Evolutionary conservation across 2,888 invertebrate genomes (phyloP).

Genomic region (Zygothrica quintamaculata): DNA sequence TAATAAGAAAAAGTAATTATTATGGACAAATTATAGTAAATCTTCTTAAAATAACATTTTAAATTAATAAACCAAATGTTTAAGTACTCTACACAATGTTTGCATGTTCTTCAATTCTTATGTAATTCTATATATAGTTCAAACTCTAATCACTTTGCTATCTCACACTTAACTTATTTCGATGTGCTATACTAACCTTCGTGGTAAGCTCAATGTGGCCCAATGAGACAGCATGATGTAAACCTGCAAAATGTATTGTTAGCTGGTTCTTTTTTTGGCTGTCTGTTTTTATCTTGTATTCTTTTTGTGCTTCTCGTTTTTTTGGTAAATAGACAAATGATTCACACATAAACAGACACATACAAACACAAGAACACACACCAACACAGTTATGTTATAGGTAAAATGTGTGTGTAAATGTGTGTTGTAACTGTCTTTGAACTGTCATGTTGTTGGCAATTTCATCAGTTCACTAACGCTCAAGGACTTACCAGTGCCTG

Average conservation of each 20-base stretch:
- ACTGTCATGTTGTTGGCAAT: conserved; percentile 48
- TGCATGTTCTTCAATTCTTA: too few relatives aligned
- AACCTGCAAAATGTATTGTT: conserved; percentile 75
- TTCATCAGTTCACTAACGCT: conserved; percentile 52
- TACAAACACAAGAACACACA: conserved; percentile 31
- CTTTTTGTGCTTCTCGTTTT: conserved; percentile 34
- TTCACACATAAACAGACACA: conserved; percentile 29
- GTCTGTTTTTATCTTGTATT: conserved; percentile 17
- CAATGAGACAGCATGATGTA: conserved; percentile 85
- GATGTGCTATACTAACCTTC: conserved; percentile 78
- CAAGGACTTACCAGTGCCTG: conserved; percentile 73
- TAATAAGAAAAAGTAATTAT: too few relatives aligned
- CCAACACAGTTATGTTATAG: conserved; percentile 35
- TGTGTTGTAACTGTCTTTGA: conserved; percentile 38
- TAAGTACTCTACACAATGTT: too few relatives aligned
- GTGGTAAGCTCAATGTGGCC: conserved; percentile 84
- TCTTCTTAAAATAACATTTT: too few relatives aligned
- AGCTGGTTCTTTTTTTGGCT: background rate
- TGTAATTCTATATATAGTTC: too few relatives aligned
- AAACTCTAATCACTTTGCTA: too few relatives aligned
- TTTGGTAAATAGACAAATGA: conserved; percentile 42
- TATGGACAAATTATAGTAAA: too few relatives aligned
- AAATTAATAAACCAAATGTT: too few relatives aligned
- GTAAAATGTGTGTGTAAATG: conserved; percentile 27
- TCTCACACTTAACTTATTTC: too few relatives aligned